Base-by-base conservation (phyloP, 2,888 invertebrate genomes). In the Uropetala carovei region DNA sequence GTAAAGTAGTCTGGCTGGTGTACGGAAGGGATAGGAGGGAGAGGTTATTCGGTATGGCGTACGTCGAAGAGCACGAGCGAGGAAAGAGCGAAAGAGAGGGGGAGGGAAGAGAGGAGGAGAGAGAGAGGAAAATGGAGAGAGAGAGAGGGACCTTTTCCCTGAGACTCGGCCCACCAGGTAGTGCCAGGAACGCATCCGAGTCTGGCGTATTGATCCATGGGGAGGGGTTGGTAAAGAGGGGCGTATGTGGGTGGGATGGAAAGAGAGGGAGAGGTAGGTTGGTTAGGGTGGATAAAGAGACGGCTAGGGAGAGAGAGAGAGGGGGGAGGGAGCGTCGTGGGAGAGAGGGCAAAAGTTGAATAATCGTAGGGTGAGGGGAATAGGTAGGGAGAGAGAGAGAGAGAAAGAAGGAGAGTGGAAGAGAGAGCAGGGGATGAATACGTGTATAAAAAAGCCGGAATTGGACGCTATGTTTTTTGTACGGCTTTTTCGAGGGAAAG, bases 161-260 rank as follows among this genome's bases (percentile, higher is more conserved):
- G 75, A 75, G 75, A 75, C 75, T 75, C 75, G 75, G 75, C 75
- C 75, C 75, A 27, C 75, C 75, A 75, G 75, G 75, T 75, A 75
- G 75, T 75, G 75, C 75, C 75, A 75, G 75, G 75, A 75, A 75
- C 75, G 75, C 75, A 75, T 75, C 68, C 18, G 68, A 68, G 68
- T 68, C 68, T 27, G 22, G 13, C 11, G 75, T 75, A 75, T 75
- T 75, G 75, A 75, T 75, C 75, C 75, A 13, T 75, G 13, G 18
- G 75, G 75, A 27, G 75, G 75, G 75, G 75, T 27, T 75, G 75
- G 75, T 27, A 75, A 27, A 75, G 4, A 27, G 75, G 75, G 75
- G 75, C 22, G 75, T 22, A 16, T 16, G 27, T 27, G 75, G 18
- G 75, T 22, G 68, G 68, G 43, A 43, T 43, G 43, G 43, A 43